Evolutionary conservation across 1,140 invertebrate species (phyloP), one percentile per base, ranked within the genome.

Genomic region (Magallana gigas): DNA sequence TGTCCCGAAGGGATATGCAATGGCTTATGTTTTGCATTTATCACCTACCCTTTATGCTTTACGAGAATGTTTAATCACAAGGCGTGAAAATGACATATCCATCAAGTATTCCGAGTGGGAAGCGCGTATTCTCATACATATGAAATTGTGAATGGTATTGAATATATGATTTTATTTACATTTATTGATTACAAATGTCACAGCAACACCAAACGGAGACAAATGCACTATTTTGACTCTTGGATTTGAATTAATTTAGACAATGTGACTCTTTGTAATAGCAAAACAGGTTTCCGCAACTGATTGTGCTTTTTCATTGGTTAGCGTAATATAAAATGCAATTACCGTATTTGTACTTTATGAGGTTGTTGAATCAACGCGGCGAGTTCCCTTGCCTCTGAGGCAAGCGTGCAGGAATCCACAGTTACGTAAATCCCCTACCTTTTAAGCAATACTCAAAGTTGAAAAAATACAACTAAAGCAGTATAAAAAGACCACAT

Each of bases 341-440:
- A 29, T 76, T 76, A 29, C 8, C 23, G 36, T 18, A 76, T 48
- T 11, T 76, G 68, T 29, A 76, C 68, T 76, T 76, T 76, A 76
- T 11, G 23, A 76, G 68, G 68, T 29, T 18, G 23, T 11, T 76
- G 68, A 76, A 76, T 76, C 68, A 76, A 76, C 36, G 68, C 11
- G 23, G 68, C 23, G 68, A 76, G 68, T 76, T 76, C 64, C 11
- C 14, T 29, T 76, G 68, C 68, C 68, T 29, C 68, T 11, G 23
- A 76, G 68, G 68, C 68, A 76, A 76, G 68, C 68, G 68, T 76
- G 68, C 68, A 76, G 36, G 68, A 76, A 76, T 29, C 68, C 68
- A 76, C 8, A 36, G 36, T 76, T 76, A 76, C 68, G 68, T 76
- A 76, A 76, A 76, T 76, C 68, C 68, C 68, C 68, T 29, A 36